A percentile compares a stretch with the other conserved stretches of the same genome.
Conservation (phyloP, 2,797 vertebrate species). For the Micromesistius poutassou region DNA sequence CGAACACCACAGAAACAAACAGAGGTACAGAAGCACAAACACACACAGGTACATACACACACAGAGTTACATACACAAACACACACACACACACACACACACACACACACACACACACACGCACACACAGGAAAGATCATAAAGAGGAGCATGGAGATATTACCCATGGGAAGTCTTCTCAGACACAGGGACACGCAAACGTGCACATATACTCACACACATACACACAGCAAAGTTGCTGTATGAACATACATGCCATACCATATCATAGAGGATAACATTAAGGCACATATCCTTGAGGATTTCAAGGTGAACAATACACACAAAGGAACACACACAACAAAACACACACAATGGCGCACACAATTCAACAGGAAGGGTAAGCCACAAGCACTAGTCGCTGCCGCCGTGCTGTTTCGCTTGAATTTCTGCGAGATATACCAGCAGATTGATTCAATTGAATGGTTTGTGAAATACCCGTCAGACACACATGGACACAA, state of each 20-base stretch:
- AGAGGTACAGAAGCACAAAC: constrained; percentile 9
- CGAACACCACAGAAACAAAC: constrained; percentile 38
- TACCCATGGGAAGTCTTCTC: constrained; percentile 32
- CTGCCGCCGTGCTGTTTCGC: not conserved
- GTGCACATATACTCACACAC: not conserved
- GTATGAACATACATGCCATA: not conserved
- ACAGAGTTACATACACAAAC: constrained; percentile 9
- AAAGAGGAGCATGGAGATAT: constrained; percentile 40
- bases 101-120: constrained; percentile 20
- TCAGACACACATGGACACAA: not conserved
- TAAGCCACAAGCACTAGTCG: not conserved
- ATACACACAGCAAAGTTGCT: not conserved
- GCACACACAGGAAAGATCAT: constrained; percentile 41
- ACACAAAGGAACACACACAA: not conserved
- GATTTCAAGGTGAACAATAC: not conserved
- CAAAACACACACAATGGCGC: not conserved
- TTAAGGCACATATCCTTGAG: constrained; percentile 6
- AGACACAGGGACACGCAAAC: not conserved
- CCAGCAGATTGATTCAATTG: not conserved
- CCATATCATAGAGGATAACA: not conserved
- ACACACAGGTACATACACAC: constrained; percentile 4
- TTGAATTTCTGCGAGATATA: not conserved
- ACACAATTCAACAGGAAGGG: not conserved
- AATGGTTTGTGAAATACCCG: not conserved
- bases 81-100: constrained; percentile 10